Base-by-base conservation (phyloP, 2,888 invertebrate species). In the Yponomeuta evonymella region DNA sequence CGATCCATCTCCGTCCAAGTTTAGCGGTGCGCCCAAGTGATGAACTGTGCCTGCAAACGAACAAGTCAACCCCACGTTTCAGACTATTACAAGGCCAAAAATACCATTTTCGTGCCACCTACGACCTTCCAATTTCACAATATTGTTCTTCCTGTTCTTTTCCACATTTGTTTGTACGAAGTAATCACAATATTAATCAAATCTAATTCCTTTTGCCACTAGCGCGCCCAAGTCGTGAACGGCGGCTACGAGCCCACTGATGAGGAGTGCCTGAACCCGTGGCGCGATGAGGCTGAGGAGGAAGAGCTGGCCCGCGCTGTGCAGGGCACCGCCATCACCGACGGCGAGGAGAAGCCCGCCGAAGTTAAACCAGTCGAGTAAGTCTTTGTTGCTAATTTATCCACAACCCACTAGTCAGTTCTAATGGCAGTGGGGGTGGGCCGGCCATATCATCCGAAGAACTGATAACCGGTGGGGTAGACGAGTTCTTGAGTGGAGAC, bases 161-260 rank as follows among this genome's bases (percentile, higher is more conserved):
- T 23, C 63, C 63, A 43, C 6, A 43, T 33, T 5, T 33, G 63
- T 29, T n/a, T 63, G 9, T 63, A 6, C 9, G 5, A 15, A 63
- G 9, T 63, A 43, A 4, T 33, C 33, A 33, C 33, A 33, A 23
- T 23, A 23, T 1, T 23, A 23, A 23, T 23, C 23, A 23, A 33
- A 33, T 5, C 9, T 43, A 43, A 43, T 43, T 58, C 12, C 67
- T 12, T 9, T 67, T 9, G n/a, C 67, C 43, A 36, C n/a, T 79
- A 93, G 90, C 93, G 95, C 71, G 91, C 93, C 73, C 88, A 90
- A 76, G 94, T 95, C 69, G 92, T 95, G 48, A 93, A 93, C 75
- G 98, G 97, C 1, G 87, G 83, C 3, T 94, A 97, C 81, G 99
- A 99, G 87, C 99, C 99, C 0, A 96, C 93, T 12, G 97, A 97